Evolutionary conservation across 2,888 invertebrate species (phyloP).

Genomic region (Watsonalla binaria): DNA sequence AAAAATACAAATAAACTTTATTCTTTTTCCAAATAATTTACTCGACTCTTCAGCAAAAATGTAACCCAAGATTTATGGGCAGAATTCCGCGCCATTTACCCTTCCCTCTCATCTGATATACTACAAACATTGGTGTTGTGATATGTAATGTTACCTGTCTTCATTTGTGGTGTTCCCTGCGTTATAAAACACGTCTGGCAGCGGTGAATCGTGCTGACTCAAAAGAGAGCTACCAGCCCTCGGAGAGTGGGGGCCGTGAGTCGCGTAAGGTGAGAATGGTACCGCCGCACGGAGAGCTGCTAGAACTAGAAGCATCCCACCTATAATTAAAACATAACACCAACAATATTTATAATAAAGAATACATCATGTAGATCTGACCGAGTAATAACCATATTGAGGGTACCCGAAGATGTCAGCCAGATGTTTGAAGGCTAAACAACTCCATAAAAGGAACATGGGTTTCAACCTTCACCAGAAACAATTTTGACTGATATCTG

Average conservation of each 20-base stretch:
- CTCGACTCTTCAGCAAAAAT: neutral
- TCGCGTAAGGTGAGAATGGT: constrained; percentile 69
- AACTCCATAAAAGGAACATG: no score
- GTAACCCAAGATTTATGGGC: neutral
- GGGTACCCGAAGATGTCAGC: no score
- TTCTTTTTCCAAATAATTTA: neutral
- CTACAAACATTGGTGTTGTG: neutral
- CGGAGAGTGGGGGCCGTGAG: constrained; percentile 66
- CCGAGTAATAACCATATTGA: no score
- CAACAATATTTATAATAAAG: no score
- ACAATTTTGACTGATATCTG: no score
- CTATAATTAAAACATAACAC: constrained; percentile 25
- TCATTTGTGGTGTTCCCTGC: constrained; percentile 59
- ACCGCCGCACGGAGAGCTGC: constrained; percentile 66
- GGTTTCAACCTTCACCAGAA: no score
- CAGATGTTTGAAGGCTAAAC: no score
- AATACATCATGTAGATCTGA: no score
- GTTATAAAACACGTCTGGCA: constrained; percentile 69
- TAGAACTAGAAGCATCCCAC: constrained; percentile 61
- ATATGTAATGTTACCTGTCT: constrained; percentile 41
- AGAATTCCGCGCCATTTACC: neutral
- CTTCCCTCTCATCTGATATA: neutral
- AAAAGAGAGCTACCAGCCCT: constrained; percentile 67
- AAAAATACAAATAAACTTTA: neutral
- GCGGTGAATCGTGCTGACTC: constrained; percentile 65